Evolutionary conservation across 2,113 vertebrate genomes (phyloP), one percentile per base, ranked within the genome.

Genomic region (Girardinichthys multiradiatus): DNA sequence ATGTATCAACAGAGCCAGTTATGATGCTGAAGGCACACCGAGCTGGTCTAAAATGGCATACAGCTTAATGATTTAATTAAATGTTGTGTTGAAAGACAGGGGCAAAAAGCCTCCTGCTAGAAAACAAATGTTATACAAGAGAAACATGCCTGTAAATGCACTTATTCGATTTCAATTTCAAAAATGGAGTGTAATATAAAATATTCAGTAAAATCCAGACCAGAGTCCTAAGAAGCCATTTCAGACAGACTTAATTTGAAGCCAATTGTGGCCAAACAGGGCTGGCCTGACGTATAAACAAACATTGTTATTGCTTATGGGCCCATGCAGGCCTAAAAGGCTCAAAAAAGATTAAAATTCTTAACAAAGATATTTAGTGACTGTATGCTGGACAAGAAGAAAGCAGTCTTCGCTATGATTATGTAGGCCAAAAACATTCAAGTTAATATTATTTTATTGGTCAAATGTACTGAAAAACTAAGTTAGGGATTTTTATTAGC

Each of bases 1-100:
- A 89, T 63, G 87, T 79, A 85, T 76, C 79, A 89, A 79, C 39
- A 88, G 73, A 87, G 58, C 81, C 75, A 83, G 60, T 57, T 64
- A 71, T 72, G 74, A 84, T 39, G 82, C 21, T 10, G 66, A 37
- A 74, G 35, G 51, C 48, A 76, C 64, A 77, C 37, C 13, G 28
- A 65, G 54, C 57, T 80, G 59, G 59, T 61, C 48, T 65, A 59
- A 71, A 69, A 33, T 60, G 42, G 15, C 27, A 35, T 14, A 63
- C 15, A 58, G 54, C 3, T 37, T 37, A 30, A 58, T 2, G 14
- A 76, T 42, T 28, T 66, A 35, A 65, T 35, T 6, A 54, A 60
- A 60, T 30, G 59, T 19, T 17, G 19, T 19, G 13, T 26, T 35
- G 13, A 42, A 64, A 64, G 14, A 42, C 24, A n/a, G 9, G n/a